These are phyloP conservation scores for Isichthys henryi DNA, from an alignment of 2,113 vertebrate species.

Conservation along the genomic window DNA sequence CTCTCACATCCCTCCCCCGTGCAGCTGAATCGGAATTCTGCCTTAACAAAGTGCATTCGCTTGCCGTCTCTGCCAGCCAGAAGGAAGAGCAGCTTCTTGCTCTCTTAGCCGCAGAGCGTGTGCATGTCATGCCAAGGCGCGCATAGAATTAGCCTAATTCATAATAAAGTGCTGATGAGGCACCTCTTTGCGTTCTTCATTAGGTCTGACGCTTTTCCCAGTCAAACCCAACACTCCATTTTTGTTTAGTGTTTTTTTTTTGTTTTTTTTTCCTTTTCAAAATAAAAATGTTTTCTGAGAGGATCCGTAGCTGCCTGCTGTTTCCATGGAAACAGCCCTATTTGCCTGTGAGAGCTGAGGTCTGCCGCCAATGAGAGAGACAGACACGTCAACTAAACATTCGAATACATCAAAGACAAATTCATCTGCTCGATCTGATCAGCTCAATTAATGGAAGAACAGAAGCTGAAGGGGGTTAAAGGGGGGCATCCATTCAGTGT, in stretches of 20 bases:
- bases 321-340: conserved; percentile 91
- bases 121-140: conserved; percentile 62
- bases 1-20: conserved; percentile 8
- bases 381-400: conserved; percentile 72
- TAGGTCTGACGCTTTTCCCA: conserved; percentile 62
- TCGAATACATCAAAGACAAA: conserved; percentile 79
- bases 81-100: conserved; percentile 47
- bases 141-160: conserved; percentile 75
- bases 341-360: conserved; percentile 73
- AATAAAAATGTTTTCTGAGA: conserved; percentile 85
- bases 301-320: conserved; percentile 82
- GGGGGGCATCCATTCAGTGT: conserved; percentile 86
- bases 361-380: conserved; percentile 70
- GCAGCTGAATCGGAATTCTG: conserved; percentile 25
- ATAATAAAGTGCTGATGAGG: conserved; percentile 80
- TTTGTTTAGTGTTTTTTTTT: background rate
- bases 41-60: conserved; percentile 51
- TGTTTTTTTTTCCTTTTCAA: conserved; percentile 64
- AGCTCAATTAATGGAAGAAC: conserved; percentile 92
- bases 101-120: conserved; percentile 54
- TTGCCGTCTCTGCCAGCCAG: conserved; percentile 65
- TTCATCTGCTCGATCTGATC: conserved; percentile 86
- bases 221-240: background rate
- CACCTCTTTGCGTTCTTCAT: conserved; percentile 82
- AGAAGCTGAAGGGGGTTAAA: conserved; percentile 89